These are phyloP conservation scores for Acrobasis repandana DNA, from an alignment of 2,888 invertebrate genomes.

Conservation along the genomic window DNA sequence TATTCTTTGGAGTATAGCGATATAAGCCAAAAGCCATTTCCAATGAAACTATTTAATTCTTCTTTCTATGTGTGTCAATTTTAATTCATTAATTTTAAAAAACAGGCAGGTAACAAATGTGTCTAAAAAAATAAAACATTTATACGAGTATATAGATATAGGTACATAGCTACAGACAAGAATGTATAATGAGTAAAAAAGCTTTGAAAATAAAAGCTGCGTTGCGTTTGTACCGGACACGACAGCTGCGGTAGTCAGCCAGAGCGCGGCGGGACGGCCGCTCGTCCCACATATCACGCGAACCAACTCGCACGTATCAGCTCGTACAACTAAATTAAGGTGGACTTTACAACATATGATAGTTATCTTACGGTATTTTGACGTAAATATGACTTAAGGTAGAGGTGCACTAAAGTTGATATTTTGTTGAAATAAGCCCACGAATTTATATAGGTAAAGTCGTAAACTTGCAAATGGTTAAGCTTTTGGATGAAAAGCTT, in stretches of 20 bases:
- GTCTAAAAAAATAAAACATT: no score
- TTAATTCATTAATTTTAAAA: no score
- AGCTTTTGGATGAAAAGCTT: background rate
- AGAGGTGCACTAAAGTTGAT: background rate
- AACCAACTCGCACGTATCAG: background rate
- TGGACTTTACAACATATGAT: no score
- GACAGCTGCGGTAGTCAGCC: constrained; percentile 21
- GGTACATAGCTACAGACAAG: background rate
- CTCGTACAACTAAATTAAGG: background rate
- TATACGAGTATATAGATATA: no score
- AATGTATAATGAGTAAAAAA: constrained; percentile 4
- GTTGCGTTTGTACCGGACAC: background rate
- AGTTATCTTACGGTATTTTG: no score
- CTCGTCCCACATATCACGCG: constrained; percentile 22
- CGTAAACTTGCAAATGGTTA: background rate
- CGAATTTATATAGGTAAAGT: background rate
- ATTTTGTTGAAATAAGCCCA: background rate
- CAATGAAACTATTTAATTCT: no score
- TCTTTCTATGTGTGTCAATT: no score
- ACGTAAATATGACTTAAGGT: no score
- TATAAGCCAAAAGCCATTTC: no score
- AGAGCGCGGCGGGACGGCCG: constrained; percentile 23
- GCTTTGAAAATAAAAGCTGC: background rate
- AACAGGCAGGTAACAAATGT: no score
- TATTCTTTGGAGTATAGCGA: no score